phyloP scores from a whole-genome alignment of 2,797 vertebrate genomes.

The Delichon dasypus region DNA sequence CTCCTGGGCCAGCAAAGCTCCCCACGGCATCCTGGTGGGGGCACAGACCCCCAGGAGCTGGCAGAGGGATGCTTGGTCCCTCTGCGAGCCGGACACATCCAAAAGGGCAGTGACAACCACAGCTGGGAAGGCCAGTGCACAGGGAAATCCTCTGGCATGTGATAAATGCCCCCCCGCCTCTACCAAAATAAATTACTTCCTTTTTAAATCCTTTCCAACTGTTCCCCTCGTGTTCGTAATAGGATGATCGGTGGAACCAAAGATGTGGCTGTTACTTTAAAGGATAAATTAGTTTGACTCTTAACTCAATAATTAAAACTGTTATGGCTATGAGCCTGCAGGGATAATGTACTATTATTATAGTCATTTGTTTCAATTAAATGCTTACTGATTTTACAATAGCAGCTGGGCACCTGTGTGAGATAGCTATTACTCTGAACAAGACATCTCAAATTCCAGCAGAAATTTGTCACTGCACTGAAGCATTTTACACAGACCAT shows the following conservation, averaged over 20 bases:
- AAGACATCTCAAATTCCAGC: constrained; percentile 90
- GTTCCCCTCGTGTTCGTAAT: constrained; percentile 58
- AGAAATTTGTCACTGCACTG: constrained; percentile 76
- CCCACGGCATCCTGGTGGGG: background rate
- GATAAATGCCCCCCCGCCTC: background rate
- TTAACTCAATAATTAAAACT: constrained; percentile 99
- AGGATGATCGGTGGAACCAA: constrained; percentile 72
- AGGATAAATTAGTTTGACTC: constrained; percentile 93
- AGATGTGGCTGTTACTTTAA: constrained; percentile 85
- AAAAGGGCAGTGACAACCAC: background rate
- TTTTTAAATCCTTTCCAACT: constrained; percentile 60
- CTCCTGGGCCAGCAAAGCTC: background rate
- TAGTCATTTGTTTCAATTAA: constrained; percentile 99
- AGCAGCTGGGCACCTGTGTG: constrained; percentile 97
- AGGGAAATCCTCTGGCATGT: constrained; percentile 29
- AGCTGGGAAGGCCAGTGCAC: background rate
- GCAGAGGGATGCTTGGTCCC: background rate
- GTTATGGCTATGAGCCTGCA: constrained; percentile 93
- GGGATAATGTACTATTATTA: constrained; percentile 99
- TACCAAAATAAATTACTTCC: constrained; percentile 59
- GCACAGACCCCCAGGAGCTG: background rate
- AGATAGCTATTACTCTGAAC: constrained; percentile 95
- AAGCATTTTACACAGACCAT: constrained; percentile 76
- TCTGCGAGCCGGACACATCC: background rate
- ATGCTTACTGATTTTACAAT: constrained; percentile 99